Base-by-base conservation (phyloP, 2,888 invertebrate species). In the Vesta saturnalis region DNA sequence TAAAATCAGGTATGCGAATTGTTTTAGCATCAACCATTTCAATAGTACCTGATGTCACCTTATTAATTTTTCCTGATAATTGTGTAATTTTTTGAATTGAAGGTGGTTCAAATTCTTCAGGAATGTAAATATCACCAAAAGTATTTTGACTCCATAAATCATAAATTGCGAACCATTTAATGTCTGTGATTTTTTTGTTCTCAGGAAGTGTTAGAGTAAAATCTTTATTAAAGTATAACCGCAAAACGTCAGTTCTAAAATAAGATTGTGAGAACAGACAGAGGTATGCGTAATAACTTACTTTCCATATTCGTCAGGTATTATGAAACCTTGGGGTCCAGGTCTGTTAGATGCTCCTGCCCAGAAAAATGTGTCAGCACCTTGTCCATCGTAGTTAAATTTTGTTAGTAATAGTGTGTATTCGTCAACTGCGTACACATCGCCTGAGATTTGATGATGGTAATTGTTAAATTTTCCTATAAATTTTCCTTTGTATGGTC, bases 331-430 rank as follows among this genome's bases (percentile, higher is more conserved):
- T 82, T 95, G 93, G 0, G 94, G 94, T 0, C 95, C 95, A 0
- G 96, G 95, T 16, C 95, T 86, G 77, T 92, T 93, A 0, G 93
- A 87, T 30, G 94, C 91, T n/a, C 96, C 96, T 0, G 95, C 93
- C 95, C 95, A 96, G 84, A 96, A 96, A 84, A 94, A 96, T 1
- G 96, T 93, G 80, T 96, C 96, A 8, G 92, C 92, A 0, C 95
- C 96, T 52, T 93, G 93, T 46, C 96, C 96, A 81, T 96, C 96
- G 76, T 96, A 96, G 81, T 90, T 94, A 80, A 96, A 96, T 72
- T 90, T 89, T 16, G 91, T 90, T 68, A 96, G 82, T 8, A 95
- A 85, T 60, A 96, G 85, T 0, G 94, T 95, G 82, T 89, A 92
- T 77, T 94, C 93, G 80, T 96, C 93, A 1, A 96, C 94, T 0